These are phyloP conservation scores for Speoplatyrhinus poulsoni DNA, from an alignment of 2,113 vertebrate genomes.

Conservation along the genomic window DNA sequence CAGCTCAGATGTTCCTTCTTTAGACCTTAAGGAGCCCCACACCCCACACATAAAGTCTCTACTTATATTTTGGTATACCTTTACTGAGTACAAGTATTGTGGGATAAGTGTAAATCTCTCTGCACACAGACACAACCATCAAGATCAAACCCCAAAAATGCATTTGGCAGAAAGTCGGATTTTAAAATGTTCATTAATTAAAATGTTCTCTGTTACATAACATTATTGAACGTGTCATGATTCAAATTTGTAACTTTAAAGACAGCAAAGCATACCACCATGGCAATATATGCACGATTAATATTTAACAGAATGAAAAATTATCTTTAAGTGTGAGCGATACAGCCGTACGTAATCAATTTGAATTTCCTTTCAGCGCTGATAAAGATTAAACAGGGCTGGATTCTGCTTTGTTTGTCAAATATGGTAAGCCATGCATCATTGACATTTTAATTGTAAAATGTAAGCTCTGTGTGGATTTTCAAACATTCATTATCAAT, in stretches of 20 bases:
- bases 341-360: conserved; percentile 66
- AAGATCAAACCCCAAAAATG: conserved; percentile 21
- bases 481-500: conserved; percentile 38
- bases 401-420: conserved; percentile 24
- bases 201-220: conserved; percentile 47
- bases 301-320: conserved; percentile 75
- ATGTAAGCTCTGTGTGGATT: conserved; percentile 22
- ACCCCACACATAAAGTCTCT: conserved; percentile 32
- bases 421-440: conserved; percentile 22
- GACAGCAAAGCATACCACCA: conserved; percentile 31
- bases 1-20: conserved; percentile 37
- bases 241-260: conserved; percentile 58
- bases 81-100: conserved; percentile 8
- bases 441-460: conserved; percentile 24
- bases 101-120: conserved; percentile 29
- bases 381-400: neutral
- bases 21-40: conserved; percentile 35
- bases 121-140: conserved; percentile 7
- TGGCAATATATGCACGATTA: conserved; percentile 72
- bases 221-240: conserved; percentile 40
- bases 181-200: conserved; percentile 6
- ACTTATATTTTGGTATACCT: conserved; percentile 11
- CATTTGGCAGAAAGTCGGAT: neutral
- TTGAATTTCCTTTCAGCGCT: conserved; percentile 57
- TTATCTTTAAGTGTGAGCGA: conserved; percentile 77